Percentiles rank a stretch among this genome's conserved stretches.
These are phyloP conservation scores for Thymelicus lineola DNA, from an alignment of 2,888 invertebrate species.

Conservation along the genomic window DNA sequence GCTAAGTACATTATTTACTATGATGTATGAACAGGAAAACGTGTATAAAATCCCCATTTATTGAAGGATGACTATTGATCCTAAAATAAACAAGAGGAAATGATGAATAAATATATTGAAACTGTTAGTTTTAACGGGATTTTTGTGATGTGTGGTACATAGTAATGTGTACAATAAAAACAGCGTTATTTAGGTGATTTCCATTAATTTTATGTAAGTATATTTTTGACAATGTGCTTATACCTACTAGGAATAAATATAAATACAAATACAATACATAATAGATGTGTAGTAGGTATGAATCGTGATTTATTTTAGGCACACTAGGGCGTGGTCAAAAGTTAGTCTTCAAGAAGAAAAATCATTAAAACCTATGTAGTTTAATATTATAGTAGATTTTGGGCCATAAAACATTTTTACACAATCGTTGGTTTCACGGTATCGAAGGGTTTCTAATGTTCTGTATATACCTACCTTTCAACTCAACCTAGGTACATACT, in stretches of 20 bases:
- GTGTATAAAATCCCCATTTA: background rate
- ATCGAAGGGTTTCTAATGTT: no score
- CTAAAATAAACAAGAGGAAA: constrained; percentile 2
- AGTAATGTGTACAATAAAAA: background rate
- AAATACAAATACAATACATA: no score
- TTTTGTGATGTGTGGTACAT: background rate
- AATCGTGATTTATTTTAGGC: background rate
- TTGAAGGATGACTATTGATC: background rate
- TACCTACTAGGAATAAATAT: no score
- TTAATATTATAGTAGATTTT: no score
- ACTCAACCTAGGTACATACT: no score
- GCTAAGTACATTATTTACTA: background rate
- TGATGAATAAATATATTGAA: background rate
- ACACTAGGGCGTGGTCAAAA: background rate
- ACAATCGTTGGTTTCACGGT: no score
- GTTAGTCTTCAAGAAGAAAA: background rate
- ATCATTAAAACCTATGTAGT: no score
- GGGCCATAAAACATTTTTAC: no score
- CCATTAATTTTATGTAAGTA: background rate
- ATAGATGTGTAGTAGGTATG: no score
- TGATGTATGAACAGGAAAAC: background rate
- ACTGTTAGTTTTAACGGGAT: background rate
- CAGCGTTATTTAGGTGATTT: background rate
- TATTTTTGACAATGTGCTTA: background rate
- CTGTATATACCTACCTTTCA: no score